Evolutionary conservation across 1,140 invertebrate species (phyloP), one percentile per base, ranked within the genome.

Genomic region (Maconellicoccus hirsutus): DNA sequence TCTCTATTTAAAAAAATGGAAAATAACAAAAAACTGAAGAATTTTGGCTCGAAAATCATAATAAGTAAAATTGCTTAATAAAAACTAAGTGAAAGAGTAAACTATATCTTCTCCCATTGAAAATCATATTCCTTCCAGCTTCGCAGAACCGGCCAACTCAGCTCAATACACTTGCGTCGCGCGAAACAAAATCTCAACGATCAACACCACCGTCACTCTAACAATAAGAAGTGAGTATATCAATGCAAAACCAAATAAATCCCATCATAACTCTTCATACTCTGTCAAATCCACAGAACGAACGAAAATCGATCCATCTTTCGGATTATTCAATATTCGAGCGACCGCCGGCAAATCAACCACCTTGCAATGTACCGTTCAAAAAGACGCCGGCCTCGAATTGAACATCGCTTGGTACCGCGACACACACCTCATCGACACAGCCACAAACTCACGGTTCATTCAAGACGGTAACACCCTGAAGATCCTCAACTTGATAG

Each of bases 341-440:
- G 91, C 97, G 0, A 84, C 89, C 4, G 94, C 93, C 21, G 90
- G 89, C 16, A 84, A 87, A 26, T 86, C 87, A 14, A 93, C 94
- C 0, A 96, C 93, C 0, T 96, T 98, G 81, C 85, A 92, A 25
- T 98, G 95, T 82, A 93, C 94, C 78, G 94, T 94, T 7, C 87
- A 92, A 52, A 83, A 89, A 0, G 95, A 98, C 79, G 84, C 89
- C 21, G 89, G 86, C 1, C 80, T 98, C 0, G 79, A 85, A 4
- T 78, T 98, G 29, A 83, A 83, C 71, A 96, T 98, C 76, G 83
- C 92, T 26, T 98, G 96, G 96, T 79, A 90, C 61, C 88, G 87
- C 76, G 89, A 96, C 78, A 90, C 87, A 0, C 84, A 91, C 75
- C 82, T 83, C 0, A 94, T 98, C 69, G 92, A 96, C 79, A 92